Evolutionary conservation across 1,140 invertebrate genomes (phyloP).

Genomic region (Tetramorium simillimum): DNA sequence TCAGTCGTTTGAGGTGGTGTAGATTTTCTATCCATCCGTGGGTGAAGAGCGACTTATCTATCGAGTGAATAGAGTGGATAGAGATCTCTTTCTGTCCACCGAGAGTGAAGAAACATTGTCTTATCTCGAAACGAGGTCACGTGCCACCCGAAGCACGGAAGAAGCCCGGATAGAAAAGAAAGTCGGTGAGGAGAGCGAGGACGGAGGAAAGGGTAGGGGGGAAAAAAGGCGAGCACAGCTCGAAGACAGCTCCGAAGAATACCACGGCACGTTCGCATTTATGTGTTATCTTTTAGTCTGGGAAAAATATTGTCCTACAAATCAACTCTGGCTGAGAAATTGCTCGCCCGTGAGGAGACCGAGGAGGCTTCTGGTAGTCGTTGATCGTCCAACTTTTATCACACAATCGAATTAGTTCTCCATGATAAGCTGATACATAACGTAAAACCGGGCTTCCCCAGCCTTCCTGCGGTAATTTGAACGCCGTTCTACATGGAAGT

Average conservation of each 20-base stretch:
- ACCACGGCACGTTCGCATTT: slow-evolving; percentile 56
- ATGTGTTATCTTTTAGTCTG: slow-evolving; percentile 55
- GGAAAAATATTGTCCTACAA: slow-evolving; percentile 61
- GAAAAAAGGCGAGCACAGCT: slow-evolving; percentile 18
- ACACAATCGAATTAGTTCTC: slow-evolving; percentile 39
- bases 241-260: slow-evolving; percentile 50
- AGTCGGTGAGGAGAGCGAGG: slow-evolving; percentile 32
- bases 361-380: background rate
- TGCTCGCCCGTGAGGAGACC: slow-evolving; percentile 34
- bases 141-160: slow-evolving; percentile 46
- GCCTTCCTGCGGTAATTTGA: background rate
- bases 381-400: slow-evolving; percentile 33
- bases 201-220: background rate
- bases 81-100: slow-evolving; percentile 51
- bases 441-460: background rate
- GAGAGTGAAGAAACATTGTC: slow-evolving; percentile 60
- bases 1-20: slow-evolving; percentile 41
- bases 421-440: background rate
- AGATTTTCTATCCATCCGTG: slow-evolving; percentile 40
- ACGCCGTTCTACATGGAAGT: background rate
- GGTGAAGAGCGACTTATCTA: slow-evolving; percentile 21
- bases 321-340: slow-evolving; percentile 53
- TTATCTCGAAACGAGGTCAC: slow-evolving; percentile 65
- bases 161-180: slow-evolving; percentile 48
- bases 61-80: slow-evolving; percentile 44